Evolutionary conservation across 2,888 invertebrate genomes (phyloP), one percentile per base, ranked within the genome.

Genomic region (Drosophila anceps): DNA sequence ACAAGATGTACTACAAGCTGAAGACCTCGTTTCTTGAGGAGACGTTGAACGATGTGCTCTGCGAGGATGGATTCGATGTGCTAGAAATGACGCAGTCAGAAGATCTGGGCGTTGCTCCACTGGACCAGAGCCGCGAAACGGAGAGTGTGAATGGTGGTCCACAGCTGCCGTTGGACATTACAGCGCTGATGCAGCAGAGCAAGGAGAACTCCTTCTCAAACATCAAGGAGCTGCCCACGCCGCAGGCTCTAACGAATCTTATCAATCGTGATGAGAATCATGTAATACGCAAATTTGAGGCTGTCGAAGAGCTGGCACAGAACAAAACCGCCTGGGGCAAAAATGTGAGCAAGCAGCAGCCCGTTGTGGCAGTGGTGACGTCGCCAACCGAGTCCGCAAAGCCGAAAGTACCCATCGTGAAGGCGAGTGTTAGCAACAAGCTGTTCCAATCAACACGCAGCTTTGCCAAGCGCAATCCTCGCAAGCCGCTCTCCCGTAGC

Each of bases 1-100:
- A 98, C 90, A 96, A 96, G 92, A 95, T 95, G 92, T 97, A 97
- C 92, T 97, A 96, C 93, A 95, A 96, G 80, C 92, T 97, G 9
- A 97, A 97, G 93, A 96, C 96, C 41, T 94, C 94, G 29, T 95
- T 95, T 27, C 93, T 97, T 53, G 96, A 97, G 88, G 95, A 95
- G 84, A 95, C 96, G 7, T 93, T 97, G 12, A 94, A 94, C 68
- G 95, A 94, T 82, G 94, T 95, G 29, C 94, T 92, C 20, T 69
- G 84, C 24, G 93, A 93, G 37, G 86, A 93, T 66, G 92, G 92
- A 0, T 93, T 92, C 54, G 92, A 93, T 85, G 78, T 93, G 35
- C 61, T 92, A 20, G 92, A 93, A 73, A 91, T 90, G 68, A 89
- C 92, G 0, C 91, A 92, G 57, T 74, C 76, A 0, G 90, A 88